Evolutionary conservation across 1,140 invertebrate species (phyloP).

Genomic region (Cyclargus thomasi): DNA sequence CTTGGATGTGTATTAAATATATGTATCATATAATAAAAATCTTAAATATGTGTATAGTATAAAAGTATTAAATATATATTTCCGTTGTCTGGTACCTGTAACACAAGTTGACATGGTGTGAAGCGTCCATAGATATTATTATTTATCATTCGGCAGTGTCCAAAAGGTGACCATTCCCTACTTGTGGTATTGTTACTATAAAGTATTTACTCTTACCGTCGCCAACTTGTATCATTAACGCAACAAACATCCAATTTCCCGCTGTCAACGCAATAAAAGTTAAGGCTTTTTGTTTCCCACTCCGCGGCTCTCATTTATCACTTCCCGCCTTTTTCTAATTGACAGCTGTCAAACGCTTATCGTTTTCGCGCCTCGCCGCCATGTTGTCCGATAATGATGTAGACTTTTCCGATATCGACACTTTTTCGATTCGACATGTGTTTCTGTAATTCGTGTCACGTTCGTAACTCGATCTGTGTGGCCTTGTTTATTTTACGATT

Average conservation of each 20-base stretch:
- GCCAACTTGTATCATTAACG: slow-evolving; percentile 21
- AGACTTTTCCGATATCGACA: slow-evolving; percentile 47
- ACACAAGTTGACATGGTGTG: no score
- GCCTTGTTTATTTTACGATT: slow-evolving; percentile 22
- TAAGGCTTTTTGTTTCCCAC: slow-evolving; percentile 27
- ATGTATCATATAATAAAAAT: no score
- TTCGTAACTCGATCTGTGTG: slow-evolving; percentile 21
- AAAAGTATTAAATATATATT: no score
- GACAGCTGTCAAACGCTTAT: slow-evolving; percentile 62
- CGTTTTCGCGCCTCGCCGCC: slow-evolving; percentile 53
- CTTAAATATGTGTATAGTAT: no score
- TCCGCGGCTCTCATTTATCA: slow-evolving; percentile 48
- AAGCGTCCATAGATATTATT: no score
- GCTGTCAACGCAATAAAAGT: slow-evolving; percentile 38
- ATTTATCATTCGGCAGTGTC: neutral
- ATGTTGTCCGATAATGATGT: slow-evolving; percentile 48
- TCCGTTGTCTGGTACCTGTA: no score
- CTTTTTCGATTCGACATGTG: slow-evolving; percentile 20
- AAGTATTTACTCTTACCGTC: neutral
- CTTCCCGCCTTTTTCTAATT: slow-evolving; percentile 48
- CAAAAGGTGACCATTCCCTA: neutral
- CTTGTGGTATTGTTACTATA: neutral
- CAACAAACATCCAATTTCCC: slow-evolving; percentile 29
- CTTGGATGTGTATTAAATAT: no score
- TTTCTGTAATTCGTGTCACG: slow-evolving; percentile 24